Evolutionary conservation across 2,113 vertebrate species (phyloP), one percentile per base, ranked within the genome.

Genomic region (Axis porcinus): DNA sequence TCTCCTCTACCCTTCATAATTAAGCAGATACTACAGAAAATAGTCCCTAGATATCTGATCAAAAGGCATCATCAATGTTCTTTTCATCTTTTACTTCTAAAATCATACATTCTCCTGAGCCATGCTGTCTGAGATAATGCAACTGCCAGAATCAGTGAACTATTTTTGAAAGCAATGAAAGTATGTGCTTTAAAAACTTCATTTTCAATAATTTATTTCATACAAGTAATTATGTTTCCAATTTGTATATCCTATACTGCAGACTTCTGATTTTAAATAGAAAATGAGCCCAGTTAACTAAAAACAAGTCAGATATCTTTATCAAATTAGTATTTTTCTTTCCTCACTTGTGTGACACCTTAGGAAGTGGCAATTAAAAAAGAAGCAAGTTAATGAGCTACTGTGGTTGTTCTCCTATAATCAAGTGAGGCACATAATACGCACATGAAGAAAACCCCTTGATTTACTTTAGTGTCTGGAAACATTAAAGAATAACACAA

Each of bases 291-390:
- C 96, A 93, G 97, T 93, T 94, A 96, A n/a, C 81, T 86, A 89
- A 94, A 97, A 98, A 64, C 82, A 78, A 97, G 13, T 45, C 14
- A 97, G 70, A 58, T 2, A 91, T 95, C 64, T 91, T 78, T 78
- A 97, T 87, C 87, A 96, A 96, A 95, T 97, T 60, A 97, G 70
- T 97, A 98, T 92, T 97, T 82, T 95, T 62, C 11, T 43, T 89
- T 91, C 67, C 50, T 96, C 52, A 96, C 89, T 96, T 27, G 3
- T 78, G 36, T 70, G 86, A 95, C n/a, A n/a, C 79, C 95, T 92
- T 92, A 96, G 21, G 54, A 78, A 93, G 94, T 1, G 43, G 30
- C 64, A 92, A 93, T 91, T 88, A 62, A 89, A 92, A 97, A 92
- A 70, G 90, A 50, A 92, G 12, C 21, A 33, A 95, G 43, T 14